Evolutionary conservation across 2,113 vertebrate genomes (phyloP).

Genomic region (Murina feae): DNA sequence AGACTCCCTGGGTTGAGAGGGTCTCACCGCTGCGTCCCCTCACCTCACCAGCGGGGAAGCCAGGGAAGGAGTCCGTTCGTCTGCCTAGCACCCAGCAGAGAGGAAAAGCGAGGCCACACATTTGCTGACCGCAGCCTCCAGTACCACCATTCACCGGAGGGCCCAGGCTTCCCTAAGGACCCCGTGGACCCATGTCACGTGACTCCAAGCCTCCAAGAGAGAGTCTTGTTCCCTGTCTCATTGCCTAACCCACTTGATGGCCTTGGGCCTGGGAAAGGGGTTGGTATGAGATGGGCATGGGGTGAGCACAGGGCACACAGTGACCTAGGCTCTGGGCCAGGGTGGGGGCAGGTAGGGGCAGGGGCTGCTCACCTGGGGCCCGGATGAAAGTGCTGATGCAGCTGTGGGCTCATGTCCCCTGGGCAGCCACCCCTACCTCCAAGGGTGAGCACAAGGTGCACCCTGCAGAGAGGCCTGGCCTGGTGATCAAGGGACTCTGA

Average conservation of each 20-base stretch:
- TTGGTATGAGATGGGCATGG: not conserved
- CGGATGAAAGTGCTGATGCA: not conserved
- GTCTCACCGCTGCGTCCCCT: not conserved
- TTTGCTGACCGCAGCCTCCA: not conserved
- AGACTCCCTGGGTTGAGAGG: not conserved
- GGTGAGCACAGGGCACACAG: not conserved
- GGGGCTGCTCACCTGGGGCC: not conserved
- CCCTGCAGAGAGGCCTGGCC: not conserved
- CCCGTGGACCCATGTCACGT: not conserved
- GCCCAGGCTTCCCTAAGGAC: not conserved
- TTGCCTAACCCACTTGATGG: not conserved
- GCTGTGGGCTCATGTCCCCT: not conserved
- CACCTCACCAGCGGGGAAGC: not conserved
- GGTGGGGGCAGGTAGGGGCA: not conserved
- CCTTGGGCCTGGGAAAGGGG: not conserved
- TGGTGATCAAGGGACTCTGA: conserved; percentile 25
- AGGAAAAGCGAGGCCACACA: not conserved
- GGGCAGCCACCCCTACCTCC: not conserved
- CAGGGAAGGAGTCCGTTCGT: accelerated
- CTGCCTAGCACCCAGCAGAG: not conserved
- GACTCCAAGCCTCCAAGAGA: not conserved
- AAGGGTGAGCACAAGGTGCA: not conserved
- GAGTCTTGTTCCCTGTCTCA: not conserved
- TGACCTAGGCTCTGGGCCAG: not conserved
- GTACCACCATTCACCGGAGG: not conserved